A percentile compares a stretch with the other conserved stretches of the same genome.
Conservation (phyloP, 2,113 vertebrate species). For the Nanorana parkeri region DNA sequence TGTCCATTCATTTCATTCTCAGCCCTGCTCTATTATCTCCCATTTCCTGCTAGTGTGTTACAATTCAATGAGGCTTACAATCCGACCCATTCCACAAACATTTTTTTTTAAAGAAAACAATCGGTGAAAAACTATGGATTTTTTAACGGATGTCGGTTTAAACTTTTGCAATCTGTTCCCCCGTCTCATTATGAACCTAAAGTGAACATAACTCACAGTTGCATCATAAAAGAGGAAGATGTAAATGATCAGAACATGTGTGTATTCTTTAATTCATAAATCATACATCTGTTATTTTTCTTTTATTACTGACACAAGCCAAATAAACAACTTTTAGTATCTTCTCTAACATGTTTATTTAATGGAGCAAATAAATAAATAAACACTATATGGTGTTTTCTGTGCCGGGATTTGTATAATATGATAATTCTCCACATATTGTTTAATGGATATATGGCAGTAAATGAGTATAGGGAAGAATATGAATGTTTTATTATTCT, state of each 20-base stretch:
- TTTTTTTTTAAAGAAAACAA: conserved; percentile 50
- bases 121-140: conserved; percentile 41
- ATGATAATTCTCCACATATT: background rate
- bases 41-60: conserved; percentile 33
- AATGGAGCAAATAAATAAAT: conserved; percentile 10
- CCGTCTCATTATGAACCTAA: conserved; percentile 51
- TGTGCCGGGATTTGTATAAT: background rate
- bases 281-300: conserved; percentile 54
- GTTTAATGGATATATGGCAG: no score
- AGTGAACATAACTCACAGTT: conserved; percentile 52
- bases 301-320: conserved; percentile 45
- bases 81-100: conserved; percentile 11
- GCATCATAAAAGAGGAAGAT: conserved; percentile 52
- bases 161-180: conserved; percentile 46
- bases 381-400: background rate
- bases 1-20: conserved; percentile 11
- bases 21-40: conserved; percentile 28
- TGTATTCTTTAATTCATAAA: conserved; percentile 57
- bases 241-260: conserved; percentile 52
- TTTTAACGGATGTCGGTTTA: conserved; percentile 45
- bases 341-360: conserved; percentile 36
- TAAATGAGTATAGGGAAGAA: no score
- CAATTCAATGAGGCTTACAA: conserved; percentile 36
- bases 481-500: no score
- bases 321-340: conserved; percentile 44